A percentile compares a stretch with the other conserved stretches of the same genome.
Evolutionary conservation across 2,797 vertebrate genomes (phyloP).

Genomic region (Dendrocincla fuliginosa): DNA sequence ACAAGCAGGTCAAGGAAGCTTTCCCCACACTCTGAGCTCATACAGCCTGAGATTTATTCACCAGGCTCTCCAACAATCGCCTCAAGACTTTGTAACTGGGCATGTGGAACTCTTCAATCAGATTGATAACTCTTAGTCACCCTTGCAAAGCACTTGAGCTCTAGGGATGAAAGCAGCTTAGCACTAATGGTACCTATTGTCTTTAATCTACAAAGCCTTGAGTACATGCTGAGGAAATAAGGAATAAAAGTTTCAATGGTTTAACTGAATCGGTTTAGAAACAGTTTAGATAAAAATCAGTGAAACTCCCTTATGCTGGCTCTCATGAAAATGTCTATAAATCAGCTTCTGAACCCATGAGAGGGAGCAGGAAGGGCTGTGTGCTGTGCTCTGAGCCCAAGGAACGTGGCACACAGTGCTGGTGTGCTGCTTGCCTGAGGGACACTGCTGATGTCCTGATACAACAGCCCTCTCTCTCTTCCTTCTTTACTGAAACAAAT

Average conservation of each 20-base stretch:
- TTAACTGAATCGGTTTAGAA: background rate
- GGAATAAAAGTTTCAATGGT: background rate
- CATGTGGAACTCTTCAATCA: background rate
- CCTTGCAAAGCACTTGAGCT: background rate
- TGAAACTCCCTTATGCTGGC: background rate
- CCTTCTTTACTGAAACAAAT: background rate
- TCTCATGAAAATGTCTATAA: background rate
- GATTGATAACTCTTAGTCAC: background rate
- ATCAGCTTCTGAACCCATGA: background rate
- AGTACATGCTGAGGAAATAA: background rate
- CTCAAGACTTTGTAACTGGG: background rate
- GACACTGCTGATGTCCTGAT: background rate
- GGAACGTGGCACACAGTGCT: rapidly evolving
- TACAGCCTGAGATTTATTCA: background rate
- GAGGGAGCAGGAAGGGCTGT: background rate
- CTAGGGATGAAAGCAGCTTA: background rate
- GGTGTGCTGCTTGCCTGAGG: background rate
- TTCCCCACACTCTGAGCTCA: background rate
- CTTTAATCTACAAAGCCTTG: background rate
- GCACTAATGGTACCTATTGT: background rate
- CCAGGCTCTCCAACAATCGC: background rate
- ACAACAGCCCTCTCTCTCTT: background rate
- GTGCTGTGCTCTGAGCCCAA: background rate
- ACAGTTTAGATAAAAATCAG: background rate
- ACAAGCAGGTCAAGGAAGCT: background rate